Evolutionary conservation across 2,113 vertebrate genomes (phyloP), one percentile per base, ranked within the genome.

Genomic region (Okapia johnstoni): DNA sequence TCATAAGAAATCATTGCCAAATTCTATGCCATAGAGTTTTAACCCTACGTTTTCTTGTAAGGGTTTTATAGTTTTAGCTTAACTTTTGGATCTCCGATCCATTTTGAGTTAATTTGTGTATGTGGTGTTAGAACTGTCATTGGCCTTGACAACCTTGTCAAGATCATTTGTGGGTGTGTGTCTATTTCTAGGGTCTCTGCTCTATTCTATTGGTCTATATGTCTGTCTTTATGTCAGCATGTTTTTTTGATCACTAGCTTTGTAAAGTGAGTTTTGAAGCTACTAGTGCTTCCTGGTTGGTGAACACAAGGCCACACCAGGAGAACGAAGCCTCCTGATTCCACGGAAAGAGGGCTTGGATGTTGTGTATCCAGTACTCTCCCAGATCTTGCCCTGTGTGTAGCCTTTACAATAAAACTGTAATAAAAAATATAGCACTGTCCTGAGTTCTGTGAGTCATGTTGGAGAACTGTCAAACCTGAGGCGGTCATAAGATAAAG

Each of bases 371-470:
- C 16, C 8, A 7, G 85, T 30, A 17, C 33, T 15, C 40, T 4
- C 19, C 70, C 2, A 8, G 80, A 30, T 7, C 57, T 79, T 46
- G 11, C 58, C 57, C 30, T 50, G 1, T 16, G 25, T 2, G 12
- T 16, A 43, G 16, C n/a, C 90, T 46, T 61, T 46, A 28, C 9
- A 17, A n/a, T 61, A 28, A 43, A 23, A 15, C 52, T 7, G 5
- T 14, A 23, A 7, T 15, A 2, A 6, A 28, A 66, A 52, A 21
- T 21, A 7, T 1, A 52, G 43, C 43, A 23, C 4, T 5, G 1
- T 4, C 58, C 43, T 12, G 36, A 12, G 54, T 58, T 58, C 66
- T 21, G 3, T 4, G 80, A 21, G 15, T 73, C 33, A 8, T n/a
- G 19, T 55, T 43, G 2, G 36, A 25, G 28, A 50, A 25, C 10